phyloP scores from a whole-genome alignment of 1,140 invertebrate species.

The Pseudomyrmex gracilis region DNA sequence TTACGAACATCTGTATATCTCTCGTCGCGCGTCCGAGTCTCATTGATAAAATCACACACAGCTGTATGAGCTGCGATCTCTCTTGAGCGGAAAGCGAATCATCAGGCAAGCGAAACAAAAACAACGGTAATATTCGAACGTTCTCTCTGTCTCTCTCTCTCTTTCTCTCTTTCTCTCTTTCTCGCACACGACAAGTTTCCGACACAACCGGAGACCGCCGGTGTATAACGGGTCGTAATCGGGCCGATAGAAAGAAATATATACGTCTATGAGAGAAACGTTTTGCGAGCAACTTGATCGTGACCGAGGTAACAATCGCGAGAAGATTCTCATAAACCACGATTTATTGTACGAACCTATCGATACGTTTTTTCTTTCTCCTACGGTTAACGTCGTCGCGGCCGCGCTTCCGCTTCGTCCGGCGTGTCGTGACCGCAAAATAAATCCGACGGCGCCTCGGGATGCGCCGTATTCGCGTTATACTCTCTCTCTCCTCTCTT shows the following conservation, averaged over 20 bases:
- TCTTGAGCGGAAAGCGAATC: background rate
- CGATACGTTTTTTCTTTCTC: conserved; percentile 63
- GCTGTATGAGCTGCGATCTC: background rate
- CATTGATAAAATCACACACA: background rate
- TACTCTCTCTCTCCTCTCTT: conserved; percentile 57
- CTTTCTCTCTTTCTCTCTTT: too few relatives aligned
- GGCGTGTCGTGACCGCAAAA: conserved; percentile 74
- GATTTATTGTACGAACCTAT: conserved; percentile 62
- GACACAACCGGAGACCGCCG: conserved; percentile 27
- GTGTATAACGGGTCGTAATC: background rate
- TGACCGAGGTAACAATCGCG: conserved; percentile 54
- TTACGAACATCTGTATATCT: background rate
- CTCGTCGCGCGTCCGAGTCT: background rate
- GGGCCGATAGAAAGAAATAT: conserved; percentile 62
- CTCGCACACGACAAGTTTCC: conserved; percentile 34
- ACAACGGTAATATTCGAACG: conserved; percentile 7
- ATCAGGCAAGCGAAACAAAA: background rate
- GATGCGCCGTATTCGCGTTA: conserved; percentile 24
- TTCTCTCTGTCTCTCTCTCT: too few relatives aligned
- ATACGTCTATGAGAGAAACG: conserved; percentile 9
- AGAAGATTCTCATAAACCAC: conserved; percentile 63
- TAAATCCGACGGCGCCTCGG: conserved; percentile 69
- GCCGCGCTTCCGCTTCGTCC: conserved; percentile 53
- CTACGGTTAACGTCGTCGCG: conserved; percentile 15
- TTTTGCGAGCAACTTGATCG: conserved; percentile 43